phyloP scores from a whole-genome alignment of 2,113 vertebrate genomes.

The Tretioscincus oriximinensis region DNA sequence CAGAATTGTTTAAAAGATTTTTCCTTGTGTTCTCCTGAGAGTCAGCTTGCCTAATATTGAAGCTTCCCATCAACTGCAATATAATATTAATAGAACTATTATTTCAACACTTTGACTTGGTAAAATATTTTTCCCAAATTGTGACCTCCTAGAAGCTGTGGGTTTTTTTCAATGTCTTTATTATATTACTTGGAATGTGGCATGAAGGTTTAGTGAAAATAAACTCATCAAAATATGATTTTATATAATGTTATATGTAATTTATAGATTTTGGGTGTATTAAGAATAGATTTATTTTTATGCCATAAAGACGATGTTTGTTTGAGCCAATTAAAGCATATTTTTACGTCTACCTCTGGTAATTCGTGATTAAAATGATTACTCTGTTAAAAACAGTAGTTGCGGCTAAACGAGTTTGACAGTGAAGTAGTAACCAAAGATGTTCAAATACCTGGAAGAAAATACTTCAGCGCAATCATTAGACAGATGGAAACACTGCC shows the following conservation, averaged over 20 bases:
- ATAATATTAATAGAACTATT: slow-evolving; percentile 46
- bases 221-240: slow-evolving; percentile 20
- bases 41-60: slow-evolving; percentile 46
- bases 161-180: neutral
- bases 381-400: neutral
- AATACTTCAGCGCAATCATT: neutral
- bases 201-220: slow-evolving; percentile 5
- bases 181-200: slow-evolving; percentile 19
- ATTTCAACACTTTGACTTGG: slow-evolving; percentile 74
- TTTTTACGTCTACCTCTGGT: too few species aligned
- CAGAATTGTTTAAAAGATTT: slow-evolving; percentile 37
- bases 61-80: slow-evolving; percentile 30
- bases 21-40: slow-evolving; percentile 28
- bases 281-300: neutral
- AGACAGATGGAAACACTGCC: neutral
- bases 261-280: neutral
- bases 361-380: neutral
- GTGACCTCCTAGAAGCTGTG: slow-evolving; percentile 36
- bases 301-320: neutral
- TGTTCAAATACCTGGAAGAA: neutral
- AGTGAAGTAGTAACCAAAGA: neutral
- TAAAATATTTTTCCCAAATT: slow-evolving; percentile 70
- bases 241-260: neutral
- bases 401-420: neutral
- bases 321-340: neutral